Percentiles rank a stretch among this genome's conserved stretches.
These are phyloP conservation scores for Rattus rattus DNA, from an alignment of 2,113 vertebrate genomes.

Conservation along the genomic window DNA sequence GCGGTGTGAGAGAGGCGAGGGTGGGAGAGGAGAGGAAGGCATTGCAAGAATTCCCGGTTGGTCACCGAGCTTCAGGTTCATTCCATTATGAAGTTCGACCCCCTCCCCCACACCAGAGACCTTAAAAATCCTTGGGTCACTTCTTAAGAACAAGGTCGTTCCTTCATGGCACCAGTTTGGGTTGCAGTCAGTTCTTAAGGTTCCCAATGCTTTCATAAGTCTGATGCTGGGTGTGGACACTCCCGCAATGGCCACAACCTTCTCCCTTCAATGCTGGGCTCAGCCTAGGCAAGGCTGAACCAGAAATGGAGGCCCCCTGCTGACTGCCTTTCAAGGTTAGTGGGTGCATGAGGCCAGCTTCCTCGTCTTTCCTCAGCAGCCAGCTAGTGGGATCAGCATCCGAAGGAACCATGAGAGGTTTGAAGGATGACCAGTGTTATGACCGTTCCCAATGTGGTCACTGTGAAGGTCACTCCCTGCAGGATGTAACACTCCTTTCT, in stretches of 20 bases:
- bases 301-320: background rate
- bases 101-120: background rate
- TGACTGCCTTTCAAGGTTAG: no score
- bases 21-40: background rate
- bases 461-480: background rate
- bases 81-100: background rate
- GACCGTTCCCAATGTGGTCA: background rate
- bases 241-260: background rate
- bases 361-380: background rate
- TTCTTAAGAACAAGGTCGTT: background rate
- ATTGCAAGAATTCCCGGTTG: background rate
- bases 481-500: background rate
- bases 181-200: background rate
- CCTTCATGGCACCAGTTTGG: background rate
- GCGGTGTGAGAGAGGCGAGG: no score
- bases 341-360: background rate
- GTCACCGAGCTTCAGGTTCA: background rate
- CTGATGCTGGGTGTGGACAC: background rate
- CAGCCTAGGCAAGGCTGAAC: background rate
- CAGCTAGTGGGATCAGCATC: background rate
- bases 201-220: background rate
- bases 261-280: background rate
- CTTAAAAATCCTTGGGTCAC: background rate
- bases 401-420: background rate
- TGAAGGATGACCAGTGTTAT: background rate